phyloP scores from a whole-genome alignment of 2,888 invertebrate genomes.

The Drosophila limbata region DNA sequence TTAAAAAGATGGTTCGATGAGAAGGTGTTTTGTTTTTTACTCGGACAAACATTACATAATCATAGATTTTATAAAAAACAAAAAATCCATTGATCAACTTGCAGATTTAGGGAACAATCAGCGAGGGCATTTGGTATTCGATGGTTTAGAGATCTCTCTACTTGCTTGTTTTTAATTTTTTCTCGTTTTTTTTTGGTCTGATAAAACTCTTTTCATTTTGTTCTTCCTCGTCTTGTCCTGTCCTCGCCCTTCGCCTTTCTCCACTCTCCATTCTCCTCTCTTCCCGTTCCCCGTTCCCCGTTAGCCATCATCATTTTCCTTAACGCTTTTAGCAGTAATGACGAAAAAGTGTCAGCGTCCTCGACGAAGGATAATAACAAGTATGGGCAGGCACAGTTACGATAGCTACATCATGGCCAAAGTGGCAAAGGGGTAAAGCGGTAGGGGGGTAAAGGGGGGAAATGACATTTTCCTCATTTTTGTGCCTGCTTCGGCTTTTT shows the following conservation, averaged over 20 bases:
- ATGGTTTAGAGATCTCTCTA: no score
- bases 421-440: neutral
- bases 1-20: no score
- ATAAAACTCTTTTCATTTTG: conserved; percentile 76
- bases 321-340: conserved; percentile 82
- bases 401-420: conserved; percentile 2
- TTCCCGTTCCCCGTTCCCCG: neutral
- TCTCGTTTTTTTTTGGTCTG: conserved; percentile 50
- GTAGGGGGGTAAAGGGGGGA: neutral
- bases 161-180: conserved; percentile 2
- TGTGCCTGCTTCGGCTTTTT: conserved; percentile 37
- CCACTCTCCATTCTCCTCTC: conserved; percentile 9
- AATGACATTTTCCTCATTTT: conserved; percentile 52
- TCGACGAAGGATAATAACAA: conserved; percentile 81
- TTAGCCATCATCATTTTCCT: conserved; percentile 51
- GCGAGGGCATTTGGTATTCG: conserved; percentile 10
- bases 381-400: conserved; percentile 72
- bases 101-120: neutral
- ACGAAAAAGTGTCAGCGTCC: conserved; percentile 84
- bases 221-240: conserved; percentile 42
- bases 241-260: conserved; percentile 6
- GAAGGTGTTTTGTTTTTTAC: no score
- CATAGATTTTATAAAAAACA: no score
- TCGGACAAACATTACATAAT: no score
- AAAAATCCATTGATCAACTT: no score